Evolutionary conservation across 2,888 invertebrate species (phyloP).

Genomic region (Trissolcus japonicus): DNA sequence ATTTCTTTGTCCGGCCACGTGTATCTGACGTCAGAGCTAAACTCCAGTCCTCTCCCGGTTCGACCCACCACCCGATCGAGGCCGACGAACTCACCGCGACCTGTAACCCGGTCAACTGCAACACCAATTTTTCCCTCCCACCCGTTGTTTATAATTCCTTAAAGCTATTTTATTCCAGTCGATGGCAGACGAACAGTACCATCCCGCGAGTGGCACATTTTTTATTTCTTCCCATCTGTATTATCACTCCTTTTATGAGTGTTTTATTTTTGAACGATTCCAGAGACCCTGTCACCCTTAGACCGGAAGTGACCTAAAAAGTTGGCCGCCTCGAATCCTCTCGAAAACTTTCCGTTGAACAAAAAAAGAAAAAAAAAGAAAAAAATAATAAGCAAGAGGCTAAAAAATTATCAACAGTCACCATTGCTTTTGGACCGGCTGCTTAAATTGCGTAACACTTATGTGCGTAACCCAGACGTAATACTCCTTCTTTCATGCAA

Average conservation of each 20-base stretch:
- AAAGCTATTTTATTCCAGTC: slow-evolving; percentile 27
- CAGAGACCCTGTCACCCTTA: slow-evolving; percentile 5
- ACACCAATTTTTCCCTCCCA: slow-evolving; percentile 66
- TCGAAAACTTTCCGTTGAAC: not conserved
- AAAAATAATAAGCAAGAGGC: too few relatives aligned
- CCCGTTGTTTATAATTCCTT: slow-evolving; percentile 35
- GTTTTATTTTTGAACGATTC: not conserved
- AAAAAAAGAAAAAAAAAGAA: not conserved
- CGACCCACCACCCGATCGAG: slow-evolving; percentile 58
- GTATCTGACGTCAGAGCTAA: slow-evolving; percentile 60
- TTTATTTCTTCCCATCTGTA: too few relatives aligned
- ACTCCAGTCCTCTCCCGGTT: slow-evolving; percentile 54
- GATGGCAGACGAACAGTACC: not conserved
- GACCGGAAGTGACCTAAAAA: slow-evolving; percentile 41
- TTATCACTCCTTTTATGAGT: slow-evolving; percentile 3
- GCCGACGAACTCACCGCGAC: slow-evolving; percentile 70
- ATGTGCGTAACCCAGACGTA: slow-evolving; percentile 23
- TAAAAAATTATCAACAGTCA: not conserved
- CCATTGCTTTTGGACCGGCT: slow-evolving; percentile 4
- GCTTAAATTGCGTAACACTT: slow-evolving; percentile 29
- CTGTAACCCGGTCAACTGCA: slow-evolving; percentile 74
- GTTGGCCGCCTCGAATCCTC: not conserved
- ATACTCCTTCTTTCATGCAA: not conserved
- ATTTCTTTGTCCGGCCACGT: slow-evolving; percentile 58
- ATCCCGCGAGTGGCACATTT: not conserved